Evolutionary conservation across 2,888 invertebrate species (phyloP).

Genomic region (Invenusta paracnida): DNA sequence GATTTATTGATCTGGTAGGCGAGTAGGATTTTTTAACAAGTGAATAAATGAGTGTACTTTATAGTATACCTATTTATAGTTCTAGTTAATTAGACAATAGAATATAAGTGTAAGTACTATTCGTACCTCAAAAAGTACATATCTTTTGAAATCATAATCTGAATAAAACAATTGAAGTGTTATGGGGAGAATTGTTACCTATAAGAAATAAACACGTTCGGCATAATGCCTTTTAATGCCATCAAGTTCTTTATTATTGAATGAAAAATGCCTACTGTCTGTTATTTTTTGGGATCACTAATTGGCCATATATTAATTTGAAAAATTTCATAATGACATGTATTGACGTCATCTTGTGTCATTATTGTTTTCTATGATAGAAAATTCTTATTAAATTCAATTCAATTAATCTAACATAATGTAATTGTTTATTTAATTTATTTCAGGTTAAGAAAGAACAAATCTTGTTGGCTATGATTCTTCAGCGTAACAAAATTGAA

Average conservation of each 20-base stretch:
- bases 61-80: not conserved
- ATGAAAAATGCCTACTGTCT: not conserved
- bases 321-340: too few relatives aligned
- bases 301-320: too few relatives aligned
- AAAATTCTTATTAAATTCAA: too few relatives aligned
- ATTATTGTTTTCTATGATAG: too few relatives aligned
- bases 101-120: slow-evolving; percentile 21
- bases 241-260: slow-evolving; percentile 17
- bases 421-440: not conserved
- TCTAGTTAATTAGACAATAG: slow-evolving; percentile 6
- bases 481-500: slow-evolving; percentile 27
- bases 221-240: slow-evolving; percentile 22
- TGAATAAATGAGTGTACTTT: not conserved
- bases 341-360: too few relatives aligned
- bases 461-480: slow-evolving; percentile 23
- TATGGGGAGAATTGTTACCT: slow-evolving; percentile 18
- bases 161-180: slow-evolving; percentile 12
- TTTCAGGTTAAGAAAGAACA: slow-evolving; percentile 36
- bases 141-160: slow-evolving; percentile 21
- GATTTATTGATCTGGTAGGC: slow-evolving; percentile 2
- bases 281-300: too few relatives aligned
- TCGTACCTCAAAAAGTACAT: not conserved
- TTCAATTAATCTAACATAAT: too few relatives aligned
- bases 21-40: not conserved
- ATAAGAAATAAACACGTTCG: slow-evolving; percentile 6